Conservation (phyloP, 2,113 vertebrate species). For the Panthera leo region DNA sequence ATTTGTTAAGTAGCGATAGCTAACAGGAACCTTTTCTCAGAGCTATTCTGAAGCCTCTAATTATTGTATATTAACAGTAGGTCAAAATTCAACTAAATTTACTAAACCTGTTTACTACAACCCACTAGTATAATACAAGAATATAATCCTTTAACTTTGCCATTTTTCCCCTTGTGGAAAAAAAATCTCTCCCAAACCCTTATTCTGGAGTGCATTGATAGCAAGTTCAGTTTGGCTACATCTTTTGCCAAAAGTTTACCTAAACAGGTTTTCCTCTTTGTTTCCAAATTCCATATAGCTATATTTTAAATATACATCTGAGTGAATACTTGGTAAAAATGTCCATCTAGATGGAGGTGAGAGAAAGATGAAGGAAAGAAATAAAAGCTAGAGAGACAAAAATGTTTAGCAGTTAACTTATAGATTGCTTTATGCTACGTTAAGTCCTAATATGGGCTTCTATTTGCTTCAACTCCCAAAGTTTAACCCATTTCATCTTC, state of each 20-base stretch:
- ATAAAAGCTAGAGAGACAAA: background rate
- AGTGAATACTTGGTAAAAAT: background rate
- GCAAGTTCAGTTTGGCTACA: background rate
- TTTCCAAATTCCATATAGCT: background rate
- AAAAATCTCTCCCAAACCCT: background rate
- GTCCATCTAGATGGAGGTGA: background rate
- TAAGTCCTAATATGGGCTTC: background rate
- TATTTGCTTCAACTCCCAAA: background rate
- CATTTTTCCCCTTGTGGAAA: background rate
- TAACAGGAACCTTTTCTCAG: background rate
- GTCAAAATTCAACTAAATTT: background rate
- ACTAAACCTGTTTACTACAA: background rate
- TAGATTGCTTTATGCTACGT: background rate
- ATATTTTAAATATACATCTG: background rate
- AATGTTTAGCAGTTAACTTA: background rate
- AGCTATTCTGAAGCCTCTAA: background rate
- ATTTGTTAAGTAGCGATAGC: background rate
- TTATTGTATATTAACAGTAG: background rate
- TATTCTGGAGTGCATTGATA: background rate
- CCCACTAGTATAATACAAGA: background rate
- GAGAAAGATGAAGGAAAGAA: background rate
- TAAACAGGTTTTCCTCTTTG: background rate
- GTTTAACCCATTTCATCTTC: background rate
- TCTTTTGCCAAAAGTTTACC: background rate
- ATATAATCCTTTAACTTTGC: background rate